phyloP scores from a whole-genome alignment of 2,797 vertebrate species.

The Todus mexicanus region DNA sequence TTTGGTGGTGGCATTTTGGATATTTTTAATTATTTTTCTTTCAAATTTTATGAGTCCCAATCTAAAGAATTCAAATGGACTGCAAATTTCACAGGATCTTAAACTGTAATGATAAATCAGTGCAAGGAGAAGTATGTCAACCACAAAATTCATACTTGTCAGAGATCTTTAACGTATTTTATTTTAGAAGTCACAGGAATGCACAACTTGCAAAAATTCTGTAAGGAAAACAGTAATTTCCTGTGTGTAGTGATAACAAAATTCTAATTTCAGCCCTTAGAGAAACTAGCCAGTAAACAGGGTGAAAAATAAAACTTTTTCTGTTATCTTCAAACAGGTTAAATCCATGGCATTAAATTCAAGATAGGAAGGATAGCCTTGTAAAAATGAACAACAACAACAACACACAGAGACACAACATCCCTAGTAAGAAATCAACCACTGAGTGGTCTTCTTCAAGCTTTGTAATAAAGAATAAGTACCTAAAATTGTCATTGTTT shows the following conservation, averaged over 20 bases:
- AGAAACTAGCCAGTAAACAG: background rate
- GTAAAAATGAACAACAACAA: background rate
- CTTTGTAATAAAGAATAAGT: background rate
- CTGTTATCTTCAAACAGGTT: background rate
- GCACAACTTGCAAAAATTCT: background rate
- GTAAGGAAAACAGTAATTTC: background rate
- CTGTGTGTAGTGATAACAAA: background rate
- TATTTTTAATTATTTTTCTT: too few relatives aligned
- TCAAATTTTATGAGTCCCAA: background rate
- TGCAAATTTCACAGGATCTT: background rate
- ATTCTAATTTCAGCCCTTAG: background rate
- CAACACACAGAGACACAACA: too few relatives aligned
- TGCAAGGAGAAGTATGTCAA: background rate
- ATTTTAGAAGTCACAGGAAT: background rate
- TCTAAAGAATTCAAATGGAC: background rate
- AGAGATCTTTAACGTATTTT: background rate
- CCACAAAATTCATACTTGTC: background rate
- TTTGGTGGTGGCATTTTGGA: too few relatives aligned
- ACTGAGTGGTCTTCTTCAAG: background rate
- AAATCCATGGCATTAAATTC: background rate
- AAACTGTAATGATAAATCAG: background rate
- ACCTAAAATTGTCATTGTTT: background rate
- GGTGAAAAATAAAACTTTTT: background rate
- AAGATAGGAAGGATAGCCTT: background rate
- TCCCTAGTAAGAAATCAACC: background rate